Evolutionary conservation across 2,888 invertebrate species (phyloP), one percentile per base, ranked within the genome.

Genomic region (Drosophila dives): DNA sequence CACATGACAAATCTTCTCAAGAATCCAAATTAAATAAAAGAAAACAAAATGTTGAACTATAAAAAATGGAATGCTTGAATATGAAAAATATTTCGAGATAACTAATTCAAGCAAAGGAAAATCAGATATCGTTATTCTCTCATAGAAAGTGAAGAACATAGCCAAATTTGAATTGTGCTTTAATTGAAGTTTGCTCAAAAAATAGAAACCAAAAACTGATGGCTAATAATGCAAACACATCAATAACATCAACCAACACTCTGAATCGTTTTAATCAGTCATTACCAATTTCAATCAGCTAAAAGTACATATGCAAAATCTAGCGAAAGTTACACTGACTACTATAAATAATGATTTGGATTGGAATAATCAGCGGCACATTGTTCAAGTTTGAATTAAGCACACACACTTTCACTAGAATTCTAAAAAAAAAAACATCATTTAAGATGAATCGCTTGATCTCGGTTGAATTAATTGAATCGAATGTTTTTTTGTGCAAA

Each of bases 401-500:
- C 15, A 23, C 34, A 53, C 20, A 50, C 20, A 55, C 55, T 71
- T 70, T 70, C 70, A 50, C 54, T 62, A 63, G 70, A 70, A 55
- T 71, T 61, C 54, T 70, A 32, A 3, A 29, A 29, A 26, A 23
- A 23, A 26, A 26, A 29, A 3, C 49, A n/a, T 29, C 34, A 40
- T 49, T 17, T 26, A 45, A 33, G 20, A 34, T 38, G 17, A 26
- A 45, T 29, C 26, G 29, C 15, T 32, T 10, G 40, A 64, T 59
- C 80, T 83, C 69, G 49, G 48, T 50, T 15, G 59, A 49, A 66
- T 82, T 84, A 82, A 85, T 89, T 84, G 88, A 85, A 77, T 87
- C 69, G 75, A 84, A 85, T 87, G 73, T 75, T 67, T 67, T 55
- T 73, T 75, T 67, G 65, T 54, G 75, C 55, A 71, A 84, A 77